A percentile compares a stretch with the other conserved stretches of the same genome.
Conservation (phyloP, 2,113 vertebrate species). For the Microcebus ravelobensis region DNA sequence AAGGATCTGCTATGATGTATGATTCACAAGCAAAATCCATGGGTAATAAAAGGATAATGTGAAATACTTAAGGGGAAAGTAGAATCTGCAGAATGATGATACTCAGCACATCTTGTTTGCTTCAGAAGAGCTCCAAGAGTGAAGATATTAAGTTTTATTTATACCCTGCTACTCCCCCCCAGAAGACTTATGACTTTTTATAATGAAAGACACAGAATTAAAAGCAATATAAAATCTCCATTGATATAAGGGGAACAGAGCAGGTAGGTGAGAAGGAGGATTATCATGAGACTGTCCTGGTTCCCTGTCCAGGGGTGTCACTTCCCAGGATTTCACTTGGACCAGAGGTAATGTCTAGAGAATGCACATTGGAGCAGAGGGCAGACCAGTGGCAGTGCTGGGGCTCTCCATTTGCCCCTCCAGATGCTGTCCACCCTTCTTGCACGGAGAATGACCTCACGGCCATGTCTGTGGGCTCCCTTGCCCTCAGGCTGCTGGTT, state of each 20-base stretch:
- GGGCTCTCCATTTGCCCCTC: neutral
- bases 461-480: neutral
- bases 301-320: neutral
- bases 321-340: neutral
- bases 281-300: neutral
- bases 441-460: neutral
- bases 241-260: neutral
- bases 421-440: neutral
- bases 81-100: neutral
- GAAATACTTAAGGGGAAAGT: neutral
- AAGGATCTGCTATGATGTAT: neutral
- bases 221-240: neutral
- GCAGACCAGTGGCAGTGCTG: rapidly evolving
- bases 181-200: neutral
- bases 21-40: slow-evolving; percentile 1
- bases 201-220: neutral
- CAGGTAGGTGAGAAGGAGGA: neutral
- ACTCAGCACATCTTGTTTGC: neutral
- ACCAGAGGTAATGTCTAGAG: neutral
- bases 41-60: neutral
- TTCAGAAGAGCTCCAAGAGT: neutral
- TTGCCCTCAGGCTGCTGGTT: neutral
- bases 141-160: neutral
- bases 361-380: neutral
- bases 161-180: neutral